Percentiles rank a stretch among this genome's conserved stretches.
Conservation (phyloP, 2,888 invertebrate species). For the Agrotis segetum region DNA sequence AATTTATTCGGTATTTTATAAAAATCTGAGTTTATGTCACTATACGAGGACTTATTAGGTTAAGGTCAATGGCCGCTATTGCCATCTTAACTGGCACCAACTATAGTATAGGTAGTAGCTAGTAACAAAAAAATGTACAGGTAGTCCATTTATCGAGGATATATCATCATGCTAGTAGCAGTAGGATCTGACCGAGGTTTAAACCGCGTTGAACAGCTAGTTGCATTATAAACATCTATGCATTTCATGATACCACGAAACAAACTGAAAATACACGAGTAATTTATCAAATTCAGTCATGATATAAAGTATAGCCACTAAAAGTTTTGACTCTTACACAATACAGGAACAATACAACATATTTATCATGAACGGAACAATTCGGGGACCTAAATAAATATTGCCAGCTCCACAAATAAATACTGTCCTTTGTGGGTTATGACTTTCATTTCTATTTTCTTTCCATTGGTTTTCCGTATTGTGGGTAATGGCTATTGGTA, state of each 20-base stretch:
- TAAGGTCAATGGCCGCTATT: too few relatives aligned
- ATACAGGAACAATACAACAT: background rate
- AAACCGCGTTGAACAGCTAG: background rate
- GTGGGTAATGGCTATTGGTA: slow-evolving; percentile 15
- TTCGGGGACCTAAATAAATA: slow-evolving; percentile 22
- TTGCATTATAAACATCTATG: background rate
- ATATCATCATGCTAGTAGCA: too few relatives aligned
- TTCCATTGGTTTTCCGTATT: slow-evolving; percentile 2
- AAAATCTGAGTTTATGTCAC: too few relatives aligned
- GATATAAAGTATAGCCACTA: background rate
- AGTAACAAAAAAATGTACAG: too few relatives aligned
- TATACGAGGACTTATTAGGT: too few relatives aligned
- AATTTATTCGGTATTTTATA: too few relatives aligned
- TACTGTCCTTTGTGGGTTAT: slow-evolving; percentile 9
- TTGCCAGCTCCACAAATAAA: slow-evolving; percentile 1
- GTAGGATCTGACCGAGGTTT: too few relatives aligned
- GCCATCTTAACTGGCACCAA: too few relatives aligned
- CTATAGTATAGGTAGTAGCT: too few relatives aligned
- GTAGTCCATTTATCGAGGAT: too few relatives aligned
- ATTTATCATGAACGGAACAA: slow-evolving; percentile 21
- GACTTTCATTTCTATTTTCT: slow-evolving; percentile 27
- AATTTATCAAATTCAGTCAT: background rate
- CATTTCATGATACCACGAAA: background rate
- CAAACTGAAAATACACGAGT: background rate
- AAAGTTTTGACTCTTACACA: too few relatives aligned